phyloP scores from a whole-genome alignment of 2,113 vertebrate species.

The Corvus cornix region DNA sequence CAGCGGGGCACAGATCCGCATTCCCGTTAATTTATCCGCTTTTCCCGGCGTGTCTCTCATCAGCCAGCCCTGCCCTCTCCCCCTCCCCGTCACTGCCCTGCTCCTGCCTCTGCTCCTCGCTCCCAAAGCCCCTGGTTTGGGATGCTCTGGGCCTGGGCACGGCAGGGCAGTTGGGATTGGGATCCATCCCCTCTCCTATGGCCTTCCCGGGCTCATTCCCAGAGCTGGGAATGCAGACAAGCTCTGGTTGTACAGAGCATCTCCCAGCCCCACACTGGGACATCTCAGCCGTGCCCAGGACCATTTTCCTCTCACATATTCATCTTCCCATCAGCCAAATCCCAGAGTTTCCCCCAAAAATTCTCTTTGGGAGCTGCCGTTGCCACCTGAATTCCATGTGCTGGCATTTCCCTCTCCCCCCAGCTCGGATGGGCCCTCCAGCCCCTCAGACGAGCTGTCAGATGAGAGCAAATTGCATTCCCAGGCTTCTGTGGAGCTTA shows the following conservation, averaged over 20 bases:
- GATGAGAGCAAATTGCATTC: constrained; percentile 16
- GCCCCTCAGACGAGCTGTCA: constrained; percentile 1
- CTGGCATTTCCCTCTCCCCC: not conserved
- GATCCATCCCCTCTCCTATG: not conserved
- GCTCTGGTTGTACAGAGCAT: constrained; percentile 45
- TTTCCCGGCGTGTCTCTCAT: not conserved
- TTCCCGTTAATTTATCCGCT: not conserved
- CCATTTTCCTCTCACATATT: rapidly evolving
- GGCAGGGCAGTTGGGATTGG: rapidly evolving
- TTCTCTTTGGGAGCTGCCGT: not conserved
- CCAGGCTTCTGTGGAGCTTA: not conserved
- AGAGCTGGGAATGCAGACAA: not conserved
- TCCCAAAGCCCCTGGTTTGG: rapidly evolving
- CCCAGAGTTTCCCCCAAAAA: rapidly evolving
- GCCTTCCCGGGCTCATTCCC: rapidly evolving
- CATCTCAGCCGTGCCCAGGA: not conserved
- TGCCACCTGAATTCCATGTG: not conserved
- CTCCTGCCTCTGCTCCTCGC: not conserved
- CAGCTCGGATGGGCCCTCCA: not conserved
- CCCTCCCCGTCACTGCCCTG: not conserved
- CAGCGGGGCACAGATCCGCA: not conserved
- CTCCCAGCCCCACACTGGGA: rapidly evolving
- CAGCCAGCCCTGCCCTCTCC: not conserved
- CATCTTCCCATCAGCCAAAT: not conserved
- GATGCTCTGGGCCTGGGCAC: not conserved